A percentile compares a stretch with the other conserved stretches of the same genome.
Evolutionary conservation across 2,888 invertebrate genomes (phyloP).

Genomic region (Pseudoips prasinana): DNA sequence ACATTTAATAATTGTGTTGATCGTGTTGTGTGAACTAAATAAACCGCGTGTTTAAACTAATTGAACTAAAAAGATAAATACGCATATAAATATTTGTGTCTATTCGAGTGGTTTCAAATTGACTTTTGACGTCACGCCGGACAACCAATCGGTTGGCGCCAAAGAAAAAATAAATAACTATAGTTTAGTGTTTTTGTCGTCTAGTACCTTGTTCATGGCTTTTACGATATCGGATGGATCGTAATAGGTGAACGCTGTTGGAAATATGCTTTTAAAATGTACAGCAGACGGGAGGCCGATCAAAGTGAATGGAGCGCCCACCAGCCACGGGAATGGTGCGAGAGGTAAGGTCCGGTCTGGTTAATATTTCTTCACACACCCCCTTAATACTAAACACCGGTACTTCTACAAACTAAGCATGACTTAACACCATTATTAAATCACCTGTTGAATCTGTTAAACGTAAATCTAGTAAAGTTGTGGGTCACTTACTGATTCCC

Average conservation of each 20-base stretch:
- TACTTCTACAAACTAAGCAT: too few species aligned
- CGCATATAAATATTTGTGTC: slow-evolving; percentile 42
- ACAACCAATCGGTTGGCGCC: slow-evolving; percentile 67
- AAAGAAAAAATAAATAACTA: slow-evolving; percentile 39
- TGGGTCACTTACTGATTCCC: too few species aligned
- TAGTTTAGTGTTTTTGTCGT: slow-evolving; percentile 49
- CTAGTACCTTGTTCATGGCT: slow-evolving; percentile 39
- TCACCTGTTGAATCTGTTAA: too few species aligned
- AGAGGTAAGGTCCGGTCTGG: slow-evolving; percentile 70
- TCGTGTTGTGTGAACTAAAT: slow-evolving; percentile 36
- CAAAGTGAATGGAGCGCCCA: slow-evolving; percentile 72
- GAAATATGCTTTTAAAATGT: slow-evolving; percentile 77
- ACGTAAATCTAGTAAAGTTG: too few species aligned
- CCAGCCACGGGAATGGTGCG: slow-evolving; percentile 68
- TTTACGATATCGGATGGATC: slow-evolving; percentile 57
- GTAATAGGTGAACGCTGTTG: slow-evolving; percentile 53
- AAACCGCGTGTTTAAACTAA: slow-evolving; percentile 9
- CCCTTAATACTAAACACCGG: too few species aligned
- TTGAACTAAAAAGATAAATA: slow-evolving; percentile 33
- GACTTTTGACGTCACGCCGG: slow-evolving; percentile 73
- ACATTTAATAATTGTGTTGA: slow-evolving; percentile 31
- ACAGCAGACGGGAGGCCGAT: slow-evolving; percentile 76
- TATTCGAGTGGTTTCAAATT: slow-evolving; percentile 65
- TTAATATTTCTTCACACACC: slow-evolving; percentile 3
- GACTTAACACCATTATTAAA: too few species aligned